Conservation (phyloP, 2,797 vertebrate genomes). For the Mastacembelus armatus region DNA sequence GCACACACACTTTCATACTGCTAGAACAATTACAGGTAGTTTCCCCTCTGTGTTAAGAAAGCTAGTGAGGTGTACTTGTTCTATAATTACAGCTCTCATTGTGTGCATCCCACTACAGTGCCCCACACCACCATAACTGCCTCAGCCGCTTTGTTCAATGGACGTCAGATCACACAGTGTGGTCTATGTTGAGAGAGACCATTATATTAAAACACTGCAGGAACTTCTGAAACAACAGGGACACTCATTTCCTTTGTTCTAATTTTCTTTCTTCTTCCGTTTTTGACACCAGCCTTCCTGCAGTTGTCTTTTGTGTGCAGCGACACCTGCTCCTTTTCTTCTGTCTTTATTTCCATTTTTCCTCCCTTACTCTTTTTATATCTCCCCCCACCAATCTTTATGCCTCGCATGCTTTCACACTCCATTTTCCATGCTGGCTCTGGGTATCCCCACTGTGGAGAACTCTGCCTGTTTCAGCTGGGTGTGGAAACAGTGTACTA, state of each 20-base stretch:
- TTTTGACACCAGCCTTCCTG: conserved; percentile 48
- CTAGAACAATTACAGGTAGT: conserved; percentile 62
- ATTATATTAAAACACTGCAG: conserved; percentile 62
- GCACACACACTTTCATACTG: no score
- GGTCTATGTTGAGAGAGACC: conserved; percentile 44
- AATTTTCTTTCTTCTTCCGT: conserved; percentile 47
- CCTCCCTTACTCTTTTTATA: conserved; percentile 42
- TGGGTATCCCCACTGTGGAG: conserved; percentile 68
- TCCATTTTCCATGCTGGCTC: conserved; percentile 69
- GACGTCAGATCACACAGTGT: conserved; percentile 62
- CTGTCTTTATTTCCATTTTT: conserved; percentile 14
- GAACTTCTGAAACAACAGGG: conserved; percentile 56
- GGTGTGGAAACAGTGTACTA: conserved; percentile 71
- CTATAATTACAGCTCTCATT: conserved; percentile 65
- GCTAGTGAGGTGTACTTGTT: conserved; percentile 51
- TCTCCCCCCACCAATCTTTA: conserved; percentile 57
- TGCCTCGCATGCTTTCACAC: conserved; percentile 67
- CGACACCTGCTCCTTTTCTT: conserved; percentile 48
- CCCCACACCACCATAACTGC: conserved; percentile 52
- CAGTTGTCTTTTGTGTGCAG: conserved; percentile 43
- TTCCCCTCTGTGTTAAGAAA: conserved; percentile 54
- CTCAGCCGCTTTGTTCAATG: conserved; percentile 66
- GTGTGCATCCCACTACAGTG: conserved; percentile 51
- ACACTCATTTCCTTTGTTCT: conserved; percentile 43
- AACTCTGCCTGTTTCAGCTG: conserved; percentile 65